Evolutionary conservation across 2,113 vertebrate species (phyloP).

Genomic region (Talpa occidentalis): DNA sequence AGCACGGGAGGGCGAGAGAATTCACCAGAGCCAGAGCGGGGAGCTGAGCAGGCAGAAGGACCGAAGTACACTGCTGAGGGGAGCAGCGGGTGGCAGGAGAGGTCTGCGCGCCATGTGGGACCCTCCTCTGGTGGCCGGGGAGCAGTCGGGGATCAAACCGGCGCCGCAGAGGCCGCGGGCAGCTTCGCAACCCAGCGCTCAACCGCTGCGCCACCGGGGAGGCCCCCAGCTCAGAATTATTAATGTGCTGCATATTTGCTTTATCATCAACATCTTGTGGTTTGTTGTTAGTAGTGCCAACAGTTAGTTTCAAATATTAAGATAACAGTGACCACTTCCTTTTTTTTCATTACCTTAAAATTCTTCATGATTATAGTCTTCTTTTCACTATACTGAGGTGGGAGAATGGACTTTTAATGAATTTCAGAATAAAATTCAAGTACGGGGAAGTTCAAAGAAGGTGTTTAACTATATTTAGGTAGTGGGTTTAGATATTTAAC

Average conservation of each 20-base stretch:
- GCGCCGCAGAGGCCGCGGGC: too few relatives aligned
- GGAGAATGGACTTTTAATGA: background rate
- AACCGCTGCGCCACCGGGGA: too few relatives aligned
- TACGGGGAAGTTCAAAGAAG: slow-evolving; percentile 43
- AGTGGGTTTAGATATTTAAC: background rate
- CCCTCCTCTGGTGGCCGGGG: too few relatives aligned
- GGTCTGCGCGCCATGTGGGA: too few relatives aligned
- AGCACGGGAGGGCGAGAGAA: too few relatives aligned
- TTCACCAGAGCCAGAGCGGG: too few relatives aligned
- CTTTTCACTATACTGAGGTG: background rate
- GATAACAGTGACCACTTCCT: background rate
- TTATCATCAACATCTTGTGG: slow-evolving; percentile 16
- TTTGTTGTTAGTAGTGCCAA: background rate
- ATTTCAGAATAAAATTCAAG: slow-evolving; percentile 45
- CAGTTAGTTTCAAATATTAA: slow-evolving; percentile 40
- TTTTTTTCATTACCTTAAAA: slow-evolving; percentile 33
- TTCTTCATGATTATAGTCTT: slow-evolving; percentile 19
- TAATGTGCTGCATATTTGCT: slow-evolving; percentile 27
- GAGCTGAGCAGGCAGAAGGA: too few relatives aligned
- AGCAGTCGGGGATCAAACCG: too few relatives aligned
- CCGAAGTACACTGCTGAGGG: too few relatives aligned
- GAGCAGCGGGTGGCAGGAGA: too few relatives aligned
- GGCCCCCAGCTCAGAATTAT: slow-evolving; percentile 30
- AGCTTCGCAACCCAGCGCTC: too few relatives aligned
- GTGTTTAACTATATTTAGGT: background rate